Conservation (phyloP, 2,797 vertebrate species). For the Sebastes diploproa region DNA sequence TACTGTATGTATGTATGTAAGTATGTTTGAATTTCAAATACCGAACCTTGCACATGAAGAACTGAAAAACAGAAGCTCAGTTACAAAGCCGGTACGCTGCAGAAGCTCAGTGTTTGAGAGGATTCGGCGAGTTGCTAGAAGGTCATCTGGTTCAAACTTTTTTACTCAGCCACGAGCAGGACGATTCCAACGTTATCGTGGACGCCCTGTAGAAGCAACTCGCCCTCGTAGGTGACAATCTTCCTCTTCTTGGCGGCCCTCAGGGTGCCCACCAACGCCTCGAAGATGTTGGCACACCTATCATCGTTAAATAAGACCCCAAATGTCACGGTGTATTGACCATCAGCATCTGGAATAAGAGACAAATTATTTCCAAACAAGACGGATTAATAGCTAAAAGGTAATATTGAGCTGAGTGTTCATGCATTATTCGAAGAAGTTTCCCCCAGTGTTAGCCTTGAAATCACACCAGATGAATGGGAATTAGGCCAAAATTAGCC, state of each 20-base stretch:
- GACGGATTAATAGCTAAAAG: neutral
- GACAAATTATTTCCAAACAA: neutral
- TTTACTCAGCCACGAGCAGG: conserved; percentile 79
- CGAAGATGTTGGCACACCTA: conserved; percentile 96
- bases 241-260: conserved; percentile 92
- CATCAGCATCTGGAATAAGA: conserved; percentile 85
- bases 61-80: conserved; percentile 16
- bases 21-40: conserved; percentile 15
- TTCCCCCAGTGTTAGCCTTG: neutral
- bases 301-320: conserved; percentile 94
- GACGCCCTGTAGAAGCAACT: conserved; percentile 96
- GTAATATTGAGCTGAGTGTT: neutral
- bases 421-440: neutral
- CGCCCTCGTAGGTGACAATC: conserved; percentile 85
- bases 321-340: conserved; percentile 90
- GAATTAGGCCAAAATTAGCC: neutral
- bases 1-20: neutral
- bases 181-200: conserved; percentile 92
- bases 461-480: neutral
- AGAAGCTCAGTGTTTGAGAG: conserved; percentile 27
- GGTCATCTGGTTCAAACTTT: neutral
- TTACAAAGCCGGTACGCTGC: neutral
- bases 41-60: conserved; percentile 4
- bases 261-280: conserved; percentile 95
- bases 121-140: conserved; percentile 5